These are phyloP conservation scores for Carabus problematicus DNA, from an alignment of 2,888 invertebrate genomes.

Conservation along the genomic window DNA sequence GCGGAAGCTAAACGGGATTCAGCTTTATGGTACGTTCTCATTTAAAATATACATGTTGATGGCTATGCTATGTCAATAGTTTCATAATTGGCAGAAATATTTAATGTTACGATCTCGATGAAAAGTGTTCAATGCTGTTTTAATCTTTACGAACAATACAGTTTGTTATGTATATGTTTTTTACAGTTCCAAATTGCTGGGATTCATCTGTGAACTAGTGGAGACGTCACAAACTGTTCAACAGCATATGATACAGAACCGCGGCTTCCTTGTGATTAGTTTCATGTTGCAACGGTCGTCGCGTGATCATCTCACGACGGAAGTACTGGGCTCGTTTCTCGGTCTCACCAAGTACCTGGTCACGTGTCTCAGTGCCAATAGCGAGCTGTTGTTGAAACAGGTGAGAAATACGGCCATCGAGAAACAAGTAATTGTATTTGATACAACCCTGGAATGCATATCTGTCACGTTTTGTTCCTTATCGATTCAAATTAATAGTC, in stretches of 20 bases:
- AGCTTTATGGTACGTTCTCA: constrained; percentile 76
- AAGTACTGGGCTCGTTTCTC: constrained; percentile 91
- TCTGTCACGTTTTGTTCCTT: too few relatives aligned
- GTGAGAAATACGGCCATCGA: constrained; percentile 61
- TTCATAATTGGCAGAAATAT: too few relatives aligned
- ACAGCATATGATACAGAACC: constrained; percentile 98
- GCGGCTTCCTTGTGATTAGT: constrained; percentile 97
- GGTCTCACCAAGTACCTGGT: constrained; percentile 92
- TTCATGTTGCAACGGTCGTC: constrained; percentile 94
- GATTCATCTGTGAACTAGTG: constrained; percentile 96
- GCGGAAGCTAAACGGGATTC: constrained; percentile 84
- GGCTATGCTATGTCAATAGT: too few relatives aligned
- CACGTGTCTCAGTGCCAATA: constrained; percentile 91
- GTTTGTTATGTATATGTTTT: constrained; percentile 35
- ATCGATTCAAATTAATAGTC: too few relatives aligned
- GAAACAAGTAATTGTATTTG: too few relatives aligned
- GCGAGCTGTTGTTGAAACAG: constrained; percentile 90
- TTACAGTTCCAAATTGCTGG: constrained; percentile 90
- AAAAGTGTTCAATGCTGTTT: background rate
- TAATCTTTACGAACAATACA: constrained; percentile 9
- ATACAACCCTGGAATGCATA: too few relatives aligned
- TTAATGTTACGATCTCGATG: too few relatives aligned
- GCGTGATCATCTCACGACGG: constrained; percentile 91
- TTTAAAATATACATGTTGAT: too few relatives aligned
- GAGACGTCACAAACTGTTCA: constrained; percentile 97